These are phyloP conservation scores for Rattus rattus DNA, from an alignment of 2,113 vertebrate species.

Conservation along the genomic window DNA sequence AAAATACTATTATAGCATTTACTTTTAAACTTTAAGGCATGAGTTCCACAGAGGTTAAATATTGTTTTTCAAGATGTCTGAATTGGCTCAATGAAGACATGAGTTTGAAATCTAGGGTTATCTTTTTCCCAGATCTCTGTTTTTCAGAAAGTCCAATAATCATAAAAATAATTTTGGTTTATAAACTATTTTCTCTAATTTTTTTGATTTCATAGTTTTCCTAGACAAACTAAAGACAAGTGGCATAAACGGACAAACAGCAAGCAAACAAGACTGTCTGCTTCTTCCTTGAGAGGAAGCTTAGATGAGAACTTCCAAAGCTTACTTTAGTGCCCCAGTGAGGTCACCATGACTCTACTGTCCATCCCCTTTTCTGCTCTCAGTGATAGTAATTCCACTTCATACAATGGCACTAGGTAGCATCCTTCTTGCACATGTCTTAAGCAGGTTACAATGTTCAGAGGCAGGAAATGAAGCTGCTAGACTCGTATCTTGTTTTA, in stretches of 20 bases:
- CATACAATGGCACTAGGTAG: background rate
- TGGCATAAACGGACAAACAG: background rate
- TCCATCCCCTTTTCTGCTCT: background rate
- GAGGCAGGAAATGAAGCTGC: slow-evolving; percentile 33
- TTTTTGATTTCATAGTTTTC: slow-evolving; percentile 39
- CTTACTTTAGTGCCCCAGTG: background rate
- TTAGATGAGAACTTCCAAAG: background rate
- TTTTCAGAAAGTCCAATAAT: background rate
- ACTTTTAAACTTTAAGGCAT: background rate
- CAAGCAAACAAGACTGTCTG: background rate
- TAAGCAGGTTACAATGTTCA: background rate
- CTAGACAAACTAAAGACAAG: slow-evolving; percentile 36
- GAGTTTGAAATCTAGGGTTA: background rate
- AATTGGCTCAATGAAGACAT: background rate
- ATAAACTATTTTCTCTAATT: background rate
- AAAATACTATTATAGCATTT: background rate
- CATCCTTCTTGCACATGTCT: background rate
- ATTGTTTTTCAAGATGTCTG: background rate
- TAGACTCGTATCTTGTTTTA: background rate
- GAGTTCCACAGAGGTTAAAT: background rate
- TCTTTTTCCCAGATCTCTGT: background rate
- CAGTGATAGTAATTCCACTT: background rate
- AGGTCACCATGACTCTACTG: background rate
- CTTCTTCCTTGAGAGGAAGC: background rate
- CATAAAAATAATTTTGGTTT: slow-evolving; percentile 19